phyloP scores from a whole-genome alignment of 1,140 invertebrate genomes.

The Cotesia glomerata region DNA sequence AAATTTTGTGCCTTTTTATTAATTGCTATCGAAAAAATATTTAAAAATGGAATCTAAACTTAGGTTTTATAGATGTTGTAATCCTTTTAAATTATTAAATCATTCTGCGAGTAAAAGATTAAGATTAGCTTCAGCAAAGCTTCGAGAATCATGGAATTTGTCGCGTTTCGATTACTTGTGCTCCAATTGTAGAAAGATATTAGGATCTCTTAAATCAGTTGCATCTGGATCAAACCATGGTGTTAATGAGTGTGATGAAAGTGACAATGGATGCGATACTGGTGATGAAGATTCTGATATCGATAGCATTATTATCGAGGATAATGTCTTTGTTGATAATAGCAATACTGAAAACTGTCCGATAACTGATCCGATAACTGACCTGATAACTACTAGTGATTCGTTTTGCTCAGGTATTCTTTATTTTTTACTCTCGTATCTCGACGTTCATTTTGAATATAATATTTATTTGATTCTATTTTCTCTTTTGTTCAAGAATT shows the following conservation, averaged over 20 bases:
- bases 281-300: neutral
- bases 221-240: neutral
- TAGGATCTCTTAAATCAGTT: conserved; percentile 1
- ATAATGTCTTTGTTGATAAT: neutral
- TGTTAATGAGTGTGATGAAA: neutral
- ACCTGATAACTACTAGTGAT: no score
- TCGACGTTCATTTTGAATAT: no score
- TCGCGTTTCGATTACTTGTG: conserved; percentile 3
- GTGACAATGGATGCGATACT: conserved; percentile 1
- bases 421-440: no score
- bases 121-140: neutral
- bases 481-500: no score
- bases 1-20: no score
- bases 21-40: no score
- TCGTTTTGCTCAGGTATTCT: neutral
- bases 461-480: no score
- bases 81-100: conserved; percentile 14
- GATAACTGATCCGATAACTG: neutral
- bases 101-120: neutral
- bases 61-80: neutral
- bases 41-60: neutral
- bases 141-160: conserved; percentile 1
- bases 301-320: neutral
- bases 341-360: neutral
- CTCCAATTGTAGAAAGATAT: neutral